Evolutionary conservation across 1,140 invertebrate species (phyloP), one percentile per base, ranked within the genome.

Genomic region (Drosophila takahashii): DNA sequence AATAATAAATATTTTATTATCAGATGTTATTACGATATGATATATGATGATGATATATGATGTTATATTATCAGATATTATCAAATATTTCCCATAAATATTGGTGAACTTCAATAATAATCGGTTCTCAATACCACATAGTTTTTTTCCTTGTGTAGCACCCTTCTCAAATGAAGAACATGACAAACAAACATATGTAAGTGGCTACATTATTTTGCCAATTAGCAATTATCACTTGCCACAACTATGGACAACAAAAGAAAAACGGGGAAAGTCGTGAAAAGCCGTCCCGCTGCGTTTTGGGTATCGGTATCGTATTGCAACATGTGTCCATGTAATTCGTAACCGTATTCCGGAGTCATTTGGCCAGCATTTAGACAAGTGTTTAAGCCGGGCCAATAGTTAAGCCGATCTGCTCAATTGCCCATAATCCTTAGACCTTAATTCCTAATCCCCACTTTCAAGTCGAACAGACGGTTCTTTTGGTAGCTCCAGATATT

Each of bases 341-440:
- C 41, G 42, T 29, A 22, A 36, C 41, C 16, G 3, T 26, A 39
- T 39, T 62, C 34, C 62, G 26, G 6, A 37, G 42, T 26, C 64
- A 66, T 34, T 65, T 47, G 57, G 62, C 44, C 42, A 45, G 16
- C 53, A 51, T 27, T 85, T 72, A 69, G 59, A 53, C 74, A 86
- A 87, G 78, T 86, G 83, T 51, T 67, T 76, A 87, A 86, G 77
- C 77, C 73, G 62, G 80, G 65, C 69, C 48, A 78, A 81, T 52
- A 62, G 74, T 18, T 86, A 78, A 85, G 77, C 81, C 81, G 78
- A 76, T 75, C 52, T 54, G 61, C 62, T 34, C 81, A 81, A 86
- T 85, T 86, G 77, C 41, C 70, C 73, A 45, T 79, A 66, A 61
- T 70, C 75, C n/a, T n/a, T n/a, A n/a, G 71, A 76, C 45, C 45